Percentiles rank a stretch among this genome's conserved stretches.
Conservation (phyloP, 2,888 invertebrate species). For the Netelia melanura region DNA sequence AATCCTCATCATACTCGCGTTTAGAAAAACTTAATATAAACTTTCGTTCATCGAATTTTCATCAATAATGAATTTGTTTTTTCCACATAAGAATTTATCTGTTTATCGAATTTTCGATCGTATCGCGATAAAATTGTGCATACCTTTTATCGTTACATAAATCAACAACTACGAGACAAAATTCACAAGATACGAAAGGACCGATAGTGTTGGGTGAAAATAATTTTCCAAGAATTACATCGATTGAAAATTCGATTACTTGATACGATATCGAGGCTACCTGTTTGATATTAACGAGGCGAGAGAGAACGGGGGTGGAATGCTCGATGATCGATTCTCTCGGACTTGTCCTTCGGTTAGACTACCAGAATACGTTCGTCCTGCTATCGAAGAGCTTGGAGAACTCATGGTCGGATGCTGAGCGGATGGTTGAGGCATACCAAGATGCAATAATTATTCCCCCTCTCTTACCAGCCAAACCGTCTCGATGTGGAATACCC, state of each 20-base stretch:
- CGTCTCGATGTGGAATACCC: slow-evolving; percentile 62
- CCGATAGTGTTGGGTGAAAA: no score
- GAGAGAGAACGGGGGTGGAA: background rate
- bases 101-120: background rate
- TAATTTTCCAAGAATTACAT: no score
- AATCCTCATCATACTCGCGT: slow-evolving; percentile 12
- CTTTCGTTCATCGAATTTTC: background rate
- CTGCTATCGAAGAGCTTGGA: background rate
- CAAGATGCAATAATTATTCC: slow-evolving; percentile 78
- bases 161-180: no score
- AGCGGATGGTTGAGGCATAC: slow-evolving; percentile 71
- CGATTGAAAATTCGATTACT: slow-evolving; percentile 12
- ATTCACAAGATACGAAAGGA: no score
- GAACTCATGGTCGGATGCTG: slow-evolving; percentile 43
- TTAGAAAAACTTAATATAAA: background rate
- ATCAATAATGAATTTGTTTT: slow-evolving; percentile 9
- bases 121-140: background rate
- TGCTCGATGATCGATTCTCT: slow-evolving; percentile 14
- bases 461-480: background rate
- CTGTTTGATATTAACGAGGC: background rate
- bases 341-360: background rate
- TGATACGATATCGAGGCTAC: background rate
- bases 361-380: background rate
- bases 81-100: background rate
- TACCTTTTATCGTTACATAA: background rate